Evolutionary conservation across 2,113 vertebrate species (phyloP).

Genomic region (Bubo bubo): DNA sequence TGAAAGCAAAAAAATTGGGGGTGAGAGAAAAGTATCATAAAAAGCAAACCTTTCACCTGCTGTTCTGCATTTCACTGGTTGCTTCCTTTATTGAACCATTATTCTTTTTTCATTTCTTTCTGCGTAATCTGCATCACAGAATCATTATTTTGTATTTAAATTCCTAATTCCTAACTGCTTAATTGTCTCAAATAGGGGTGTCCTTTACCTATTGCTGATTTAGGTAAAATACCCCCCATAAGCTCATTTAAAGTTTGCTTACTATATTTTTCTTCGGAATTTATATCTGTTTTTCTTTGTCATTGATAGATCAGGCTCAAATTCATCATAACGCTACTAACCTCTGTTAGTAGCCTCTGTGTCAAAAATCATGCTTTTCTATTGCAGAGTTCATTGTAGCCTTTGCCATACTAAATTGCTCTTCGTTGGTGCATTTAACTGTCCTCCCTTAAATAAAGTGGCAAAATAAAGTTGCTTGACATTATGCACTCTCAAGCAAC

Average conservation of each 20-base stretch:
- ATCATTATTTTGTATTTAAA: neutral
- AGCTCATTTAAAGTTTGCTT: neutral
- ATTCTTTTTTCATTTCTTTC: neutral
- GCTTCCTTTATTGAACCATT: neutral
- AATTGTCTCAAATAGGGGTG: neutral
- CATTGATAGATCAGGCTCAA: neutral
- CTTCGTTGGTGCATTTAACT: conserved; percentile 40
- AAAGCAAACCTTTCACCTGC: neutral
- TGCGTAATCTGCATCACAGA: neutral
- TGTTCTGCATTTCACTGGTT: neutral
- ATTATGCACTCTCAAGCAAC: neutral
- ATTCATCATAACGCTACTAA: neutral
- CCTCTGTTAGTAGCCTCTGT: neutral
- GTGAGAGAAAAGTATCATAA: neutral
- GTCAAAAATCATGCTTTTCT: neutral
- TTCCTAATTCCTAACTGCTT: neutral
- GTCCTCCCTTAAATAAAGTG: conserved; percentile 24
- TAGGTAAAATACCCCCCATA: neutral
- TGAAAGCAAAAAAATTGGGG: neutral
- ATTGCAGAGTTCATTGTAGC: neutral
- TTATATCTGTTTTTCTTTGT: neutral
- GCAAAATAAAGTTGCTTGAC: neutral
- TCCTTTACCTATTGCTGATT: neutral
- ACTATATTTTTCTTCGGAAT: neutral
- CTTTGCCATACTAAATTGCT: neutral